phyloP scores from a whole-genome alignment of 2,888 invertebrate genomes.

The Thecophora atra region DNA sequence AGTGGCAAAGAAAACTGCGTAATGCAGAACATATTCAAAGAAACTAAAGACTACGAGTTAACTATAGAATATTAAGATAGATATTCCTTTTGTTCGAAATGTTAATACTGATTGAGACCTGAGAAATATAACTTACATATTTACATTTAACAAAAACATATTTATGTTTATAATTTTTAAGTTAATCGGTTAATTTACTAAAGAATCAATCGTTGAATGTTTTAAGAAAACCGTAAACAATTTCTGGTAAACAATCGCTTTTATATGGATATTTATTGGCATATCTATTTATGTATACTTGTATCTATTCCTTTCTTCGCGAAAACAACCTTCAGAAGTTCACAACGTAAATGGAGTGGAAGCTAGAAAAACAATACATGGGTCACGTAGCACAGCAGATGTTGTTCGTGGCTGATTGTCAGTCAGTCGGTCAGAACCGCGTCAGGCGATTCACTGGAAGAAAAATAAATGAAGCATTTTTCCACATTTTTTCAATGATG shows the following conservation, averaged over 20 bases:
- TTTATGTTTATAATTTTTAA: too few relatives aligned
- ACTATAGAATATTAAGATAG: too few relatives aligned
- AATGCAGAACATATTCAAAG: too few relatives aligned
- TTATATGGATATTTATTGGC: not conserved
- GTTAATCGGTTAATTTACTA: not conserved
- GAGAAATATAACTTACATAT: not conserved
- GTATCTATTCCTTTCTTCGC: conserved; percentile 18
- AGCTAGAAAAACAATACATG: conserved; percentile 26
- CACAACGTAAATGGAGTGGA: conserved; percentile 37
- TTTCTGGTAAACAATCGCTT: conserved; percentile 13
- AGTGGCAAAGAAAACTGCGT: too few relatives aligned
- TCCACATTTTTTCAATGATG: not conserved
- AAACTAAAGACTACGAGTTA: too few relatives aligned
- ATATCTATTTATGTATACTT: conserved; percentile 5
- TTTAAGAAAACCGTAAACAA: conserved; percentile 8
- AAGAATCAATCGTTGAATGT: not conserved
- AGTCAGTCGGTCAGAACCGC: conserved; percentile 12
- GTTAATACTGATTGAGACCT: not conserved
- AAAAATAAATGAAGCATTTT: not conserved
- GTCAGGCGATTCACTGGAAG: not conserved
- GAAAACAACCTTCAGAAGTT: conserved; percentile 38
- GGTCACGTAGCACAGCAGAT: conserved; percentile 18
- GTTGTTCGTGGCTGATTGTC: conserved; percentile 1
- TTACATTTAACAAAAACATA: too few relatives aligned
- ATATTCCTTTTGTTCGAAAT: too few relatives aligned